Percentiles rank a stretch among this genome's conserved stretches.
These are phyloP conservation scores for Thoracochromis brauschi DNA, from an alignment of 2,113 vertebrate genomes.

Conservation along the genomic window DNA sequence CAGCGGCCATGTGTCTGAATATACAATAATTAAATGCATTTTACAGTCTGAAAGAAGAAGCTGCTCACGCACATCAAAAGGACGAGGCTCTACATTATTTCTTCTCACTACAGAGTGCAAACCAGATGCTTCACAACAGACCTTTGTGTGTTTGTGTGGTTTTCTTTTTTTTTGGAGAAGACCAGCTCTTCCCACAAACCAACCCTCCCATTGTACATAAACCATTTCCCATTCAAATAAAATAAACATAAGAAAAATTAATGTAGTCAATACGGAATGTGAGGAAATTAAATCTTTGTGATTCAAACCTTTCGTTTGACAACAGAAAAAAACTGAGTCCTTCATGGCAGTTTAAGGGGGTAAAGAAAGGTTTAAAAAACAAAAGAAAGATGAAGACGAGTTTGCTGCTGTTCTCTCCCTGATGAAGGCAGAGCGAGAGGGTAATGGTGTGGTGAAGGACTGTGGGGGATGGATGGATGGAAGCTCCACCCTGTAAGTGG, in stretches of 20 bases:
- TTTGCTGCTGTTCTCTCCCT: conserved; percentile 61
- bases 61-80: conserved; percentile 87
- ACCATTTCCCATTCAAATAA: conserved; percentile 72
- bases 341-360: conserved; percentile 86
- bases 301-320: conserved; percentile 75
- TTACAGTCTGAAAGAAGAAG: conserved; percentile 86
- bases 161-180: conserved; percentile 6
- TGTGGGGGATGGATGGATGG: conserved; percentile 70
- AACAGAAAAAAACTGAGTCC: conserved; percentile 87
- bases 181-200: conserved; percentile 59
- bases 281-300: conserved; percentile 78
- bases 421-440: conserved; percentile 69
- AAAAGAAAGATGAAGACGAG: conserved; percentile 69
- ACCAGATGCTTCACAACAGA: conserved; percentile 92
- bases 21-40: conserved; percentile 92
- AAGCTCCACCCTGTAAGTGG: conserved; percentile 63
- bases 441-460: conserved; percentile 82
- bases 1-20: conserved; percentile 81
- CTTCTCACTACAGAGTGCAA: conserved; percentile 97
- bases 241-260: conserved; percentile 71
- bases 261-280: conserved; percentile 93
- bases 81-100: conserved; percentile 86
- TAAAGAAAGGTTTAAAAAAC: conserved; percentile 72
- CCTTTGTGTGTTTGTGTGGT: conserved; percentile 12
- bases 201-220: conserved; percentile 63